Evolutionary conservation across 2,797 vertebrate species (phyloP).

Genomic region (Esox lucius): DNA sequence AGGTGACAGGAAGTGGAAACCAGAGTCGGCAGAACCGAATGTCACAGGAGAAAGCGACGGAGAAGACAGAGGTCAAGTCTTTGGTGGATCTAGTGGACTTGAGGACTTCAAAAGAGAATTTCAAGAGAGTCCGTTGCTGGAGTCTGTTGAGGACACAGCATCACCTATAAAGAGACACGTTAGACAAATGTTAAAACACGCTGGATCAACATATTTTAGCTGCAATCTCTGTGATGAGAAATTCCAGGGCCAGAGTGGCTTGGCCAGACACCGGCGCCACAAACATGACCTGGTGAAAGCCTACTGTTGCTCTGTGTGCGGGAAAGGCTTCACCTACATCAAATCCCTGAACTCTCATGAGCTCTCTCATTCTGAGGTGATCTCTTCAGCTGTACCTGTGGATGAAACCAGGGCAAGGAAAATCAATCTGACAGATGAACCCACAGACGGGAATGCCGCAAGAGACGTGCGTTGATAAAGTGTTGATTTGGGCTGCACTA

Average conservation of each 20-base stretch:
- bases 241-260: neutral
- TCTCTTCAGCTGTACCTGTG: neutral
- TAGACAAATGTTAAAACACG: neutral
- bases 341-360: neutral
- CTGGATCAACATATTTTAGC: neutral
- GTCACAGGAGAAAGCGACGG: neutral
- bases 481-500: neutral
- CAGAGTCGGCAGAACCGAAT: neutral
- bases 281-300: neutral
- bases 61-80: neutral
- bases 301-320: neutral
- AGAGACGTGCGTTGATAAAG: neutral
- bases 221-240: neutral
- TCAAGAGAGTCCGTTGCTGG: neutral
- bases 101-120: neutral
- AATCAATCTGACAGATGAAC: neutral
- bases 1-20: neutral
- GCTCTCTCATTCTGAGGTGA: neutral
- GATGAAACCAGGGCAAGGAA: neutral
- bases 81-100: neutral
- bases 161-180: neutral
- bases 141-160: neutral
- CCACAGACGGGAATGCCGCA: neutral
- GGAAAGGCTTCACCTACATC: conserved; percentile 5
- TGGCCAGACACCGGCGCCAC: neutral